Base-by-base conservation (phyloP, 2,888 invertebrate species). In the Rambutsinella grinnellia region DNA sequence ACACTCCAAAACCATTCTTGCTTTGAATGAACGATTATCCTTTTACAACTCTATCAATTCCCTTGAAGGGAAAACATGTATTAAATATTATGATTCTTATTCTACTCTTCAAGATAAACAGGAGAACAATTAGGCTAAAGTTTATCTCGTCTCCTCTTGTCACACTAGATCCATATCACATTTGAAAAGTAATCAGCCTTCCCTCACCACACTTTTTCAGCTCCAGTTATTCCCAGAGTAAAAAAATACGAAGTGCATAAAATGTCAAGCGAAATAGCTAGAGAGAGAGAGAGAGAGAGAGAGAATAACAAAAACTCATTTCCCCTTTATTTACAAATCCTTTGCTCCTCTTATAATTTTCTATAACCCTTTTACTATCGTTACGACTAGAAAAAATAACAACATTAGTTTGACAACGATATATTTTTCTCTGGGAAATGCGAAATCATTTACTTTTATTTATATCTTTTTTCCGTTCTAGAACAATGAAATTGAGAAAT, bases 171-270 rank as follows among this genome's bases (percentile, higher is more conserved):
- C 21, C 56, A 26, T 24, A 56, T 56, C 56, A 56, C 56, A 56
- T 56, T 36, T 36, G 36, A 36, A 36, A 36, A 36, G 36, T 13
- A 36, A 36, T 36, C 36, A 36, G 13, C 6, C 36, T 36, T 36
- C 13, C 36, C 23, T 21, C 23, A 54, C 8, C 6, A n/a, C 19
- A 54, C 51, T 58, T 28, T 61, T 70, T 70, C 69, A 70, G 69
- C 69, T 70, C 69, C 69, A 70, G 69, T 70, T 70, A 44, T 46
- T 66, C 57, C 27, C 36, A 13, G 36, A 36, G 36, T 5, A 36
- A n/a, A n/a, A 36, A 8, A 36, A 36, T 36, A 36, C 36, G 13
- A 36, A 36, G 5, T 36, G 36, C 13, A 13, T 36, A 36, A 36
- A 36, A 36, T 36, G 36, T 36, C 36, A 36, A 36, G 36, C 36